phyloP scores from a whole-genome alignment of 2,797 vertebrate genomes.

The Periophthalmus magnuspinnatus region DNA sequence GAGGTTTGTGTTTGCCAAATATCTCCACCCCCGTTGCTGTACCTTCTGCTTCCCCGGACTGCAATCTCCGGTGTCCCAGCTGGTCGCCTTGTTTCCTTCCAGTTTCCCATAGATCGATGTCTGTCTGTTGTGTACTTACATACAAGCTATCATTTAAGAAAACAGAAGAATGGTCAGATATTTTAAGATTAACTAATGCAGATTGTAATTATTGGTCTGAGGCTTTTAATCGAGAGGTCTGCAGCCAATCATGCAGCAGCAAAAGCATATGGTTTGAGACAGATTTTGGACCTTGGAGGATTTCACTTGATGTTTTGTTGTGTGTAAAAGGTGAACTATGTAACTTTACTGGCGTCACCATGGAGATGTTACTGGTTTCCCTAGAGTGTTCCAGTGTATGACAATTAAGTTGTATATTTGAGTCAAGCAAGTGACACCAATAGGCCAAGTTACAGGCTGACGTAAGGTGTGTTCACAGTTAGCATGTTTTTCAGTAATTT shows the following conservation, averaged over 20 bases:
- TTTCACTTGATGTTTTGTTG: too few species aligned
- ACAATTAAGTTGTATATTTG: too few species aligned
- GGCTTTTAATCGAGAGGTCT: not conserved
- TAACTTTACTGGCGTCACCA: not conserved
- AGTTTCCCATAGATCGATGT: slow-evolving; percentile 33
- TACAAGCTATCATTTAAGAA: not conserved
- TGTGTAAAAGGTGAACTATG: not conserved
- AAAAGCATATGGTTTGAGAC: not conserved
- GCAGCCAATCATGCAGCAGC: not conserved
- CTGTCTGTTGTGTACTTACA: slow-evolving; percentile 3
- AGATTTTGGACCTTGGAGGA: not conserved
- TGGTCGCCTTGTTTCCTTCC: slow-evolving; percentile 18
- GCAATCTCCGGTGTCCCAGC: slow-evolving; percentile 18
- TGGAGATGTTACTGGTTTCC: not conserved
- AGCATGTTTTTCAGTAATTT: too few species aligned
- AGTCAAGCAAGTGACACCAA: too few species aligned
- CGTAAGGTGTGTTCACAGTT: too few species aligned
- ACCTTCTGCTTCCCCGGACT: slow-evolving; percentile 14
- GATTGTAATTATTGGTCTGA: not conserved
- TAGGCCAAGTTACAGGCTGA: too few species aligned
- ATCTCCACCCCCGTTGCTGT: slow-evolving; percentile 12
- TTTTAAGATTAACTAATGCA: not conserved
- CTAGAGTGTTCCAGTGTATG: not conserved
- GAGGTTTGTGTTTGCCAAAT: slow-evolving; percentile 20
- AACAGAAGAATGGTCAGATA: not conserved